phyloP scores from a whole-genome alignment of 2,113 vertebrate genomes.

The Elephas maximus region DNA sequence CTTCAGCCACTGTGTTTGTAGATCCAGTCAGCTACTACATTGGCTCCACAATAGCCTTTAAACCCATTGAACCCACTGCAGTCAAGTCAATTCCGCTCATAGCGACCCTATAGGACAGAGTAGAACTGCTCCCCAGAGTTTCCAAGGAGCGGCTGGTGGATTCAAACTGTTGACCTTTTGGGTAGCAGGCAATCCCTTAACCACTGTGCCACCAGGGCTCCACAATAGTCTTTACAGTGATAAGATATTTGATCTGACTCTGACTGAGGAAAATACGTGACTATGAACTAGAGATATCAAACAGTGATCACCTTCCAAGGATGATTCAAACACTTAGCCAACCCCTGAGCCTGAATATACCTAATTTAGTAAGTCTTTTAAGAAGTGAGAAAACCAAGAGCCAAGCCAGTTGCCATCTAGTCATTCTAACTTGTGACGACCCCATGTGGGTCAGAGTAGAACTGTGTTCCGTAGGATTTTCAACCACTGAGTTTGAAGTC shows the following conservation, averaged over 20 bases:
- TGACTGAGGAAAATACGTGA: background rate
- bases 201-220: too few species aligned
- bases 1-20: rapidly evolving
- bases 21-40: background rate
- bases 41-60: rapidly evolving
- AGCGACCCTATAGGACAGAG: too few species aligned
- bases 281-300: background rate
- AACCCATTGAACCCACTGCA: too few species aligned
- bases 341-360: background rate
- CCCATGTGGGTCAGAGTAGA: background rate
- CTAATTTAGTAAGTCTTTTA: background rate
- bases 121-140: too few species aligned
- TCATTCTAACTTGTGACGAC: background rate
- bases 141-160: too few species aligned
- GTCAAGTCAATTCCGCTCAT: too few species aligned
- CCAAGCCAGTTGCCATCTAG: background rate
- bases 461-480: background rate
- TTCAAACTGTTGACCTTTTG: too few species aligned
- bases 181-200: too few species aligned
- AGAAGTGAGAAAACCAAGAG: background rate
- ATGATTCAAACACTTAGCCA: background rate
- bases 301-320: rapidly evolving
- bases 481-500: background rate
- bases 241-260: rapidly evolving
- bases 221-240: rapidly evolving